Base-by-base conservation (phyloP, 2,113 vertebrate genomes). In the Corvus cornix region DNA sequence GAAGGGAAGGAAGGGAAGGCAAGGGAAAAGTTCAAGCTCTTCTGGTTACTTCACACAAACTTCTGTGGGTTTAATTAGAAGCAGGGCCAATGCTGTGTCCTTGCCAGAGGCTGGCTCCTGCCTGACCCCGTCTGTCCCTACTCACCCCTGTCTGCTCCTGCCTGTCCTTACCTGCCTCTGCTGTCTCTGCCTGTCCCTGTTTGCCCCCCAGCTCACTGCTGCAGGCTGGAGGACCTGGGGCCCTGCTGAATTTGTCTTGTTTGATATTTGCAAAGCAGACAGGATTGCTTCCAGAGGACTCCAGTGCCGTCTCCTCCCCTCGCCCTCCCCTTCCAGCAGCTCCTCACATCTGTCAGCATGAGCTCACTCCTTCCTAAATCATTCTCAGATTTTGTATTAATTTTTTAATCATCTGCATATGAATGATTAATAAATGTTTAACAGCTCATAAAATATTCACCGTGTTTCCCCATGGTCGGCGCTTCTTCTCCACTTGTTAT, bases 361-460 rank as follows among this genome's bases (percentile, higher is more conserved):
- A 95, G 68, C 48, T 90, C 55, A 22, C 35, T 90, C 78, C 64
- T 53, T 85, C 87, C 79, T 94, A 94, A 96, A 96, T 95, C 15
- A 93, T 74, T 77, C 95, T 95, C 82, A 74, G 75, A 80, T 90
- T 94, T 88, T 74, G 63, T 96, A 96, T 97, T 97, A 96, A 94
- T 96, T 94, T 97, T 97, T 96, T 95, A 96, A 96, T 96, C 95
- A 91, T 95, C 90, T 86, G 59, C 43, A 43, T 84, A 88, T 95
- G 95, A 97, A 96, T 96, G 84, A 97, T 95, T 96, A 95, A 96
- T 96, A 92, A 93, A 88, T 84, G 93, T 51, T 93, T 95, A 96
- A 94, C 82, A 86, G 84, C 83, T 93, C 88, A 93, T 96, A 6
- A 91, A 96, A 93, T 59, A 93, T 96, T 83, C 55, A 96, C 52